Evolutionary conservation across 2,888 invertebrate genomes (phyloP).

Genomic region (Erannis defoliaria): DNA sequence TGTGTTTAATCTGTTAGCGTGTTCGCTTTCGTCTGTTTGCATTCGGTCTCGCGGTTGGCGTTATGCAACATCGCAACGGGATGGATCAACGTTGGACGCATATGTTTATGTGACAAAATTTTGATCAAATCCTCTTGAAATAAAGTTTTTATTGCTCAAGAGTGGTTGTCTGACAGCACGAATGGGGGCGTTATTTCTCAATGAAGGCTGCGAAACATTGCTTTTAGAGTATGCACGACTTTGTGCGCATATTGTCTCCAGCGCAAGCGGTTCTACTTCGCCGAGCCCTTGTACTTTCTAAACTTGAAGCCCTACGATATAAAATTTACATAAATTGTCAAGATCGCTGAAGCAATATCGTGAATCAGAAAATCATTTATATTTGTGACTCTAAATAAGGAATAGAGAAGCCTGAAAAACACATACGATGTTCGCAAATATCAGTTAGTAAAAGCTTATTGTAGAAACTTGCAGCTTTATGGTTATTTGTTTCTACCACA

Average conservation of each 20-base stretch:
- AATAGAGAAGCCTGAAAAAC: not conserved
- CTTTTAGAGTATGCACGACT: constrained; percentile 83
- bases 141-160: constrained; percentile 82
- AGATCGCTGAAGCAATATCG: constrained; percentile 5
- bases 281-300: constrained; percentile 36
- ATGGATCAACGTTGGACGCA: constrained; percentile 34
- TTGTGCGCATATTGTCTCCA: constrained; percentile 70
- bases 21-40: constrained; percentile 71
- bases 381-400: not conserved
- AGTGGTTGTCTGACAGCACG: constrained; percentile 77
- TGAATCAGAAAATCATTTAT: not conserved
- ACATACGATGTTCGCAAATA: constrained; percentile 3
- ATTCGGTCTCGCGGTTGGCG: constrained; percentile 53
- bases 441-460: constrained; percentile 5
- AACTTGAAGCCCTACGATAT: constrained; percentile 17
- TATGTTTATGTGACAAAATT: constrained; percentile 65
- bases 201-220: constrained; percentile 83
- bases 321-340: constrained; percentile 7
- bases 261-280: constrained; percentile 42
- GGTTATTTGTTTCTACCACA: constrained; percentile 23
- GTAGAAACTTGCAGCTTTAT: constrained; percentile 6
- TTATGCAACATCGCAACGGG: constrained; percentile 51
- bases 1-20: constrained; percentile 58
- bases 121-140: constrained; percentile 77
- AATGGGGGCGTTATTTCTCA: constrained; percentile 84